These are phyloP conservation scores for Hypotaenidia philippensis DNA, from an alignment of 2,797 vertebrate genomes.

Conservation along the genomic window DNA sequence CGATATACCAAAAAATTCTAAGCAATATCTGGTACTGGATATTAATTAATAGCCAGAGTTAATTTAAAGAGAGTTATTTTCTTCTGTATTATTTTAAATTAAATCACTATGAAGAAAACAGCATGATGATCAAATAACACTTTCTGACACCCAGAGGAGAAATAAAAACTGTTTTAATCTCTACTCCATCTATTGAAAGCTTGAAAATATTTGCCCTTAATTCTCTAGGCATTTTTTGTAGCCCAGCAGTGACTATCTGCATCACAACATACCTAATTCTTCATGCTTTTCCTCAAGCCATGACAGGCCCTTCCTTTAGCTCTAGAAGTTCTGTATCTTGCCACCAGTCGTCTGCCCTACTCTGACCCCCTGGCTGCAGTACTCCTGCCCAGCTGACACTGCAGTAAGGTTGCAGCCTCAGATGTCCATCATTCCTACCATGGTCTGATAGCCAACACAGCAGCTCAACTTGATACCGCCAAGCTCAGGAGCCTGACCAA, in stretches of 20 bases:
- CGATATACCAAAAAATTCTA: background rate
- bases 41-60: background rate
- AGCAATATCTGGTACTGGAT: background rate
- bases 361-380: background rate
- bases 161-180: background rate
- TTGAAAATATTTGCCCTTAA: background rate
- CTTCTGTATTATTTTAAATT: background rate
- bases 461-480: background rate
- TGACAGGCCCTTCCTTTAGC: background rate
- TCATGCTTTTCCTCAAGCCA: background rate
- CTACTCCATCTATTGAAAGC: background rate
- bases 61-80: background rate
- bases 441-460: background rate
- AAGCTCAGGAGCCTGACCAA: background rate
- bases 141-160: background rate
- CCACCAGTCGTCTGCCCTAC: background rate
- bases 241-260: background rate
- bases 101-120: background rate
- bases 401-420: background rate
- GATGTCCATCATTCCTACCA: background rate
- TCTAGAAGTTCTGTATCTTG: background rate
- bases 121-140: background rate
- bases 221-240: background rate
- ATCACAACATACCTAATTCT: background rate
- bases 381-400: background rate